Conservation (phyloP, 2,113 vertebrate genomes). For the Muscicapa adusta region DNA sequence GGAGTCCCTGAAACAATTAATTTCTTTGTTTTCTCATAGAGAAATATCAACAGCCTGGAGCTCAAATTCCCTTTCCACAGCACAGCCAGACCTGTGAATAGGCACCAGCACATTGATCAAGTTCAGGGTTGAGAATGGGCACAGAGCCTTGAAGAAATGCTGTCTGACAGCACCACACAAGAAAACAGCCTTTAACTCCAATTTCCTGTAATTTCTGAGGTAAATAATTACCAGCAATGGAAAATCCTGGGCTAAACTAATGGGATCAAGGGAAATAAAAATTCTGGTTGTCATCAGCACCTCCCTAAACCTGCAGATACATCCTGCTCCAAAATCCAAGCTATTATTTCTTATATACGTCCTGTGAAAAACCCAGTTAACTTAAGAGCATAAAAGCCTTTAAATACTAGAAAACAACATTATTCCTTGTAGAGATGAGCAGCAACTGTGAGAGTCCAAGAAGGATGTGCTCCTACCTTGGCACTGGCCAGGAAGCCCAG, state of each 20-base stretch:
- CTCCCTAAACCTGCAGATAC: background rate
- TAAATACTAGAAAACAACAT: background rate
- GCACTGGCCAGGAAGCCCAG: constrained; percentile 87
- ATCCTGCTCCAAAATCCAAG: background rate
- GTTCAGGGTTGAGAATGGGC: background rate
- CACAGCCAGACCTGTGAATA: background rate
- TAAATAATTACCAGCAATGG: background rate
- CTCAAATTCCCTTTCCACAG: background rate
- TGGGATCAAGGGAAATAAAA: background rate
- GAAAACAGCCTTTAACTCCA: background rate
- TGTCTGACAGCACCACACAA: background rate
- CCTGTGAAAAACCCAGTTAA: background rate
- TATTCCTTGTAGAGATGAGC: accelerated
- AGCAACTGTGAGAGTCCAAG: background rate
- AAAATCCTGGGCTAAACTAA: background rate
- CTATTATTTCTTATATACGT: accelerated
- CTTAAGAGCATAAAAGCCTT: background rate
- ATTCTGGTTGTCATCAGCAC: background rate
- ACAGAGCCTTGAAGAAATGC: background rate
- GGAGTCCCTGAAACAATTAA: background rate
- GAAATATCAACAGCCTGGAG: background rate
- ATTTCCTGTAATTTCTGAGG: background rate
- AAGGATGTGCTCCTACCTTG: constrained; percentile 77
- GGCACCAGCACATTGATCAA: background rate
- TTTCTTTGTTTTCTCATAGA: background rate